phyloP scores from a whole-genome alignment of 2,797 vertebrate genomes.

The Pantherophis vulpinus region DNA sequence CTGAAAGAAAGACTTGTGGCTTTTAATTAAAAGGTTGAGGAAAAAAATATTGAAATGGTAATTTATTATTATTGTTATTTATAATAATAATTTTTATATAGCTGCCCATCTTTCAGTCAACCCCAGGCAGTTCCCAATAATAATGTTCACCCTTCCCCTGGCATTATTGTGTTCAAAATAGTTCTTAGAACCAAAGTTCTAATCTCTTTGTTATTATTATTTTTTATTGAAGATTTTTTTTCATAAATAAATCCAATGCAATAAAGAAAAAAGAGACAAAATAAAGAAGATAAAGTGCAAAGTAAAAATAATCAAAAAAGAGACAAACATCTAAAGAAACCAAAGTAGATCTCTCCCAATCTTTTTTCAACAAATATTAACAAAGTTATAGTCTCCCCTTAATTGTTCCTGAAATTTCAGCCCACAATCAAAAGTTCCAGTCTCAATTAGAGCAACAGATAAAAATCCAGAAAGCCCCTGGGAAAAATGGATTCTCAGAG shows the following conservation, averaged over 20 bases:
- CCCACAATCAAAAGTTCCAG: not conserved
- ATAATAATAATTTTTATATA: not conserved
- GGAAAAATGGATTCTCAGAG: not conserved
- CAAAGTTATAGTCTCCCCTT: not conserved
- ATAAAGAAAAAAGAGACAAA: not conserved
- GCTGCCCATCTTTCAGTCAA: not conserved
- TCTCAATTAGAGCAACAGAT: not conserved
- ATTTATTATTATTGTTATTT: not conserved
- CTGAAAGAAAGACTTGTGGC: not conserved
- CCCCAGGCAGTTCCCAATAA: not conserved
- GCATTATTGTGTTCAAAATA: not conserved
- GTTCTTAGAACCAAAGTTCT: not conserved
- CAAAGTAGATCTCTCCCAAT: not conserved
- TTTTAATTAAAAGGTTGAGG: not conserved
- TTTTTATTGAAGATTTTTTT: not conserved
- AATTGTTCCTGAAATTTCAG: not conserved
- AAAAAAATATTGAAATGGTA: not conserved
- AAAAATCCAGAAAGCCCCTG: not conserved
- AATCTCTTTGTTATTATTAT: not conserved
- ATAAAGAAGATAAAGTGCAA: not conserved
- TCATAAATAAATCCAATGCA: not conserved
- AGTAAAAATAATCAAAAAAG: not conserved
- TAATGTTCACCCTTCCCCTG: not conserved
- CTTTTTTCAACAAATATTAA: not conserved
- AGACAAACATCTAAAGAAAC: not conserved